These are phyloP conservation scores for Tarsius wallacei DNA, from an alignment of 2,797 vertebrate species.

Conservation along the genomic window DNA sequence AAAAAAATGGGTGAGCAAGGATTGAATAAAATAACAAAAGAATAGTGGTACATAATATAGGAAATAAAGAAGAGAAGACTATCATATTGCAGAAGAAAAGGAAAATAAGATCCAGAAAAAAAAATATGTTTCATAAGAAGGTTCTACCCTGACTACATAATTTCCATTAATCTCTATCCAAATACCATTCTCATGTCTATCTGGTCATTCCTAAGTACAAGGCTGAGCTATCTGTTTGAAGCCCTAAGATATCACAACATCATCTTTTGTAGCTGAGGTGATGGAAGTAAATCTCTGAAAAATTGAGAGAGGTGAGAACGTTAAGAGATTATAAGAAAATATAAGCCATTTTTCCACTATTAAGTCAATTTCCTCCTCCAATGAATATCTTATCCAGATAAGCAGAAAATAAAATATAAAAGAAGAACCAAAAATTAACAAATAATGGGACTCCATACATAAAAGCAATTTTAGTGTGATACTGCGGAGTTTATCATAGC, in stretches of 20 bases:
- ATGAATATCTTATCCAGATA: conserved; percentile 45
- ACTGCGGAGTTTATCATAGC: not conserved
- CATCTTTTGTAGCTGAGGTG: conserved; percentile 25
- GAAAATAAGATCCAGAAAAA: not conserved
- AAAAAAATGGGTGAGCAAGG: not conserved
- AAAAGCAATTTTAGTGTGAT: not conserved
- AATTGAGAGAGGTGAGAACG: not conserved
- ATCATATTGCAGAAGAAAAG: not conserved
- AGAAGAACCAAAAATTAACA: not conserved
- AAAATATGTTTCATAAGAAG: not conserved
- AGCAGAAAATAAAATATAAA: conserved; percentile 64
- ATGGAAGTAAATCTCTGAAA: conserved; percentile 55
- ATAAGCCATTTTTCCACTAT: conserved; percentile 14
- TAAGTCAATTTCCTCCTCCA: conserved; percentile 39
- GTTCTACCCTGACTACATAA: not conserved
- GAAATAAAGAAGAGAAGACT: conserved; percentile 13
- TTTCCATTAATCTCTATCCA: conserved; percentile 46
- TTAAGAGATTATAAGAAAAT: conserved; percentile 61
- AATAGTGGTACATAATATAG: not conserved
- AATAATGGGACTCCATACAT: not conserved
- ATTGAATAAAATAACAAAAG: not conserved
- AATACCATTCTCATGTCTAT: conserved; percentile 4
- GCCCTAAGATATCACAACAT: conserved; percentile 4
- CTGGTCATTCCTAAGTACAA: conserved; percentile 33
- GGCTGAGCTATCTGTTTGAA: not conserved